Percentiles rank a stretch among this genome's conserved stretches.
phyloP scores from a whole-genome alignment of 2,113 vertebrate species.

The Mormyrus iriodes region DNA sequence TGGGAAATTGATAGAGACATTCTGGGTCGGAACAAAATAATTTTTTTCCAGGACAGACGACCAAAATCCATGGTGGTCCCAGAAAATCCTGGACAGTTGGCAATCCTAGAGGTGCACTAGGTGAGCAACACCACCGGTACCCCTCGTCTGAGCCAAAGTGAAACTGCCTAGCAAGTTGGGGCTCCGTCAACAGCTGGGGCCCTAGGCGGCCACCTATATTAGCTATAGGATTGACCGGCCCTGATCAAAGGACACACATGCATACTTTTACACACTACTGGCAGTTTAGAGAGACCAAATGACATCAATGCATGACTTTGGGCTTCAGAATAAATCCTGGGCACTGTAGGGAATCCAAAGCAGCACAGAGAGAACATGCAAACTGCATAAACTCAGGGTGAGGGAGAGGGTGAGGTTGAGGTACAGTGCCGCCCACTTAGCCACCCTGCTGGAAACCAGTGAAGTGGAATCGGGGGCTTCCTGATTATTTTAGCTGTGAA shows the following conservation, averaged over 20 bases:
- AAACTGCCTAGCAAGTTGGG: neutral
- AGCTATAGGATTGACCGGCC: neutral
- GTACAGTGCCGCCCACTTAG: neutral
- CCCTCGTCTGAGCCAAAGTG: neutral
- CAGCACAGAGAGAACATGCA: neutral
- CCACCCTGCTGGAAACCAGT: constrained; percentile 7
- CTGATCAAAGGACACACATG: neutral
- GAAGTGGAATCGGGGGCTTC: neutral
- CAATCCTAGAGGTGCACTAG: neutral
- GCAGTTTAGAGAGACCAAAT: neutral
- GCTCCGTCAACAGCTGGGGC: neutral
- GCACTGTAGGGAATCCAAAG: neutral
- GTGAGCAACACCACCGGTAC: neutral
- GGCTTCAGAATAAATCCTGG: neutral
- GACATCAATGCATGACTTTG: neutral
- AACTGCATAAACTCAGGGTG: neutral
- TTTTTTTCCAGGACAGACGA: neutral
- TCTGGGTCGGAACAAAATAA: neutral
- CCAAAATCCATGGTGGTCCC: neutral
- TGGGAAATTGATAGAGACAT: neutral
- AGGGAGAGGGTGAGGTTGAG: neutral
- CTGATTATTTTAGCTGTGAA: constrained; percentile 21
- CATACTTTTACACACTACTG: neutral
- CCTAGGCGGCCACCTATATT: neutral
- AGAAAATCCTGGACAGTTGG: neutral